These are phyloP conservation scores for Drosophila eohydei DNA, from an alignment of 2,888 invertebrate species.

Conservation along the genomic window DNA sequence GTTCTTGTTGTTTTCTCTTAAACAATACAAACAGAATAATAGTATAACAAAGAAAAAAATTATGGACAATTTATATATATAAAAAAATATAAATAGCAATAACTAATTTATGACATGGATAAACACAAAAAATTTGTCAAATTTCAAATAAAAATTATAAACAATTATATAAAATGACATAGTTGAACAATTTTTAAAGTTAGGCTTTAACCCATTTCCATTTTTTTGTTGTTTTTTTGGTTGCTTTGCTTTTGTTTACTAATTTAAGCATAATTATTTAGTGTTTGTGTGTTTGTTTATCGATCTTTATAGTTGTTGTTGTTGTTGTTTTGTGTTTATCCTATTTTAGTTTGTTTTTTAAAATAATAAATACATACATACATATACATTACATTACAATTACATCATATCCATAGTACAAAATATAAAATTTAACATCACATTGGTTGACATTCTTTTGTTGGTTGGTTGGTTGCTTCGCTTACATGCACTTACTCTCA, in stretches of 20 bases:
- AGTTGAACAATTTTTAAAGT: conserved; percentile 29
- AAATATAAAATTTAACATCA: conserved; percentile 80
- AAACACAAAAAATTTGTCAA: conserved; percentile 51
- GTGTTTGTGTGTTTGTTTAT: conserved; percentile 42
- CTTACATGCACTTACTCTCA: conserved; percentile 53
- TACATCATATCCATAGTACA: conserved; percentile 79
- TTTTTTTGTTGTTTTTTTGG: conserved; percentile 40
- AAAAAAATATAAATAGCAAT: conserved; percentile 52
- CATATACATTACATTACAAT: conserved; percentile 71
- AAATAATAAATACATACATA: conserved; percentile 77
- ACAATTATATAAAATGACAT: conserved; percentile 32
- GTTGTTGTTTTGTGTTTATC: conserved; percentile 61
- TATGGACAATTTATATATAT: conserved; percentile 19
- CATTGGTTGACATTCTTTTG: conserved; percentile 81
- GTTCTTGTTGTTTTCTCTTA: conserved; percentile 28
- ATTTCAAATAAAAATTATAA: conserved; percentile 13
- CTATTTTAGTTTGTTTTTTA: conserved; percentile 63
- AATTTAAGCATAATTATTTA: conserved; percentile 71
- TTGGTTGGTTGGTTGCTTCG: conserved; percentile 80
- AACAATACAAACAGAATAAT: conserved; percentile 62
- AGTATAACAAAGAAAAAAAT: conserved; percentile 54
- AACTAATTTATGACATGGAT: conserved; percentile 56
- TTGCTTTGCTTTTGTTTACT: conserved; percentile 53
- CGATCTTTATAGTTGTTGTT: conserved; percentile 29
- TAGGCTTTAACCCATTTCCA: conserved; percentile 17